Evolutionary conservation across 1,140 invertebrate genomes (phyloP), one percentile per base, ranked within the genome.

Genomic region (Papilio glaucus): DNA sequence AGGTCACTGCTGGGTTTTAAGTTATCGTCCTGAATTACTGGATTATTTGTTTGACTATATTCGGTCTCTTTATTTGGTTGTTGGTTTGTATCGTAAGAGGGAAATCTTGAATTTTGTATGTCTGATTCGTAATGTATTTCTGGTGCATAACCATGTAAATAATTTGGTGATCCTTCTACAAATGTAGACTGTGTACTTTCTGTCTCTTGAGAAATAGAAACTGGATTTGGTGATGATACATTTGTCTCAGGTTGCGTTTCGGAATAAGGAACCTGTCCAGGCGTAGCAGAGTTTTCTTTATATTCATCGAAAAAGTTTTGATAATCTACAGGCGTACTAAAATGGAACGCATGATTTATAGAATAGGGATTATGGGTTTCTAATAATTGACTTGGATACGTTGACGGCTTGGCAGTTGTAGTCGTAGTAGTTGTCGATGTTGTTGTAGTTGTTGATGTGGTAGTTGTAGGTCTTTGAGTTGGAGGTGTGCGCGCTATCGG

Each of bases 321-420:
- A 73, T 90, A 90, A 65, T 93, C 92, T 63, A 92, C 81, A 26
- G 92, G 89, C 63, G 88, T 91, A 71, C 87, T 93, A 63, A 91
- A 88, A 75, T 90, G 86, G 78, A 93, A 93, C 7, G 89, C 91
- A 79, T 93, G 90, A 77, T 93, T 93, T 61, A 93, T 93, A 2
- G 88, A 90, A 71, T 90, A 93, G 5, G 92, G 90, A 79, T 94
- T 93, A 33, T 94, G 91, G 6, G 91, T 89, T 79, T 92, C 88
- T 39, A 93, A 72, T 63, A 93, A 70, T 74, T 89, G 85, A 76
- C 83, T 87, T 0, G 87, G 77, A 68, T 86, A 85, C 7, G 86
- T 91, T 8, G 91, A 84, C 8, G 85, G 67, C 45, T 69, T 69
- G 7, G 42, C 77, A 65, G 76, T 72, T 69, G 81, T 87, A 29